A percentile compares a stretch with the other conserved stretches of the same genome.
phyloP scores from a whole-genome alignment of 2,113 vertebrate species.

The Sinocyclocheilus anshuiensis region DNA sequence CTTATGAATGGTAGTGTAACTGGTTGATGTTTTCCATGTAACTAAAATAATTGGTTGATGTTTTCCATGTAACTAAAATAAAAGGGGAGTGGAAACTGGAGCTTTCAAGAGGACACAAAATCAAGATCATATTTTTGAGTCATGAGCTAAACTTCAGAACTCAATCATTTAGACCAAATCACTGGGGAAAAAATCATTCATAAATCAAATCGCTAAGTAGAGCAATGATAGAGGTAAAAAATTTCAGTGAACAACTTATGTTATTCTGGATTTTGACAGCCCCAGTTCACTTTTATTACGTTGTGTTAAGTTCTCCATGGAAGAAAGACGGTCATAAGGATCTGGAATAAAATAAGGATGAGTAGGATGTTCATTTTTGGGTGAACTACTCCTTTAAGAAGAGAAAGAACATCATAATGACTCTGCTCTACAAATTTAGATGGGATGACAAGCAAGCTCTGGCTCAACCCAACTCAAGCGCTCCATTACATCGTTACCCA shows the following conservation, averaged over 20 bases:
- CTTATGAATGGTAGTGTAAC: background rate
- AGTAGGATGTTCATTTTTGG: background rate
- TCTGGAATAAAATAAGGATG: background rate
- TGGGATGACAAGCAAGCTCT: conserved; percentile 15
- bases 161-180: background rate
- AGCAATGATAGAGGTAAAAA: background rate
- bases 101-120: background rate
- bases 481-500: conserved; percentile 43
- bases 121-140: background rate
- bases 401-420: background rate
- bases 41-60: background rate
- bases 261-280: background rate
- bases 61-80: background rate
- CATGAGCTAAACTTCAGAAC: background rate
- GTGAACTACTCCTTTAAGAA: background rate
- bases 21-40: background rate
- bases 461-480: background rate
- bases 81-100: background rate
- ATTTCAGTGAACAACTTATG: background rate
- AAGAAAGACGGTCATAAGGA: background rate
- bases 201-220: background rate
- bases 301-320: background rate
- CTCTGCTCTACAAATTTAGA: conserved; percentile 47
- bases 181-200: background rate
- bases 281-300: background rate